A percentile compares a stretch with the other conserved stretches of the same genome.
Conservation (phyloP, 1,140 invertebrate genomes). For the Saccostrea glomerata region DNA sequence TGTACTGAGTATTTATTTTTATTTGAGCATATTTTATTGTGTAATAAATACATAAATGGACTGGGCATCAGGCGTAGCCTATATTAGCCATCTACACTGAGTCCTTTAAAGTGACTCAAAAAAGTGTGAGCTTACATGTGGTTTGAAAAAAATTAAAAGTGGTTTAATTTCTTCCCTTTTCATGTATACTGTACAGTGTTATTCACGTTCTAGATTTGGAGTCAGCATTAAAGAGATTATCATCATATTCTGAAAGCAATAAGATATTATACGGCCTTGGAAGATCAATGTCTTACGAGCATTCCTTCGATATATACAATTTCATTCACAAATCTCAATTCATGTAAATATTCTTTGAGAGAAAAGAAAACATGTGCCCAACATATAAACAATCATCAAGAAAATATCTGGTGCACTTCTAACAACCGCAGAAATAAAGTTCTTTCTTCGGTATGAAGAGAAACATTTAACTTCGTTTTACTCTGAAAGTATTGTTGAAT, state of each 20-base stretch:
- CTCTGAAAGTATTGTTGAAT: not conserved
- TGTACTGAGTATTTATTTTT: too few species aligned
- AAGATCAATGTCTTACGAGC: not conserved
- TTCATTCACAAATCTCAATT: conserved; percentile 14
- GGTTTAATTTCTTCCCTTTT: too few species aligned
- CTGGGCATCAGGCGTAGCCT: too few species aligned
- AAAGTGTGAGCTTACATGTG: too few species aligned
- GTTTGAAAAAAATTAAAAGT: too few species aligned
- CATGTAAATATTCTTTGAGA: conserved; percentile 9
- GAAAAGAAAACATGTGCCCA: not conserved
- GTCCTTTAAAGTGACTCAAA: too few species aligned
- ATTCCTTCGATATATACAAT: not conserved
- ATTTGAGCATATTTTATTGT: too few species aligned
- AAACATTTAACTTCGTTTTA: not conserved
- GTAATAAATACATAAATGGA: too few species aligned
- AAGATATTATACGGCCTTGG: not conserved
- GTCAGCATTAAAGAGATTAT: not conserved
- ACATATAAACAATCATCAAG: not conserved
- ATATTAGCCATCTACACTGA: too few species aligned
- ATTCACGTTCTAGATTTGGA: not conserved
- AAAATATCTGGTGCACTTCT: not conserved
- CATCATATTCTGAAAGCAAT: not conserved
- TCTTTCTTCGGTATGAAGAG: not conserved
- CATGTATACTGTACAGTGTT: too few species aligned
- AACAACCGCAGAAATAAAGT: not conserved